phyloP scores from a whole-genome alignment of 2,888 invertebrate species.

The Notocelia uddmanniana region DNA sequence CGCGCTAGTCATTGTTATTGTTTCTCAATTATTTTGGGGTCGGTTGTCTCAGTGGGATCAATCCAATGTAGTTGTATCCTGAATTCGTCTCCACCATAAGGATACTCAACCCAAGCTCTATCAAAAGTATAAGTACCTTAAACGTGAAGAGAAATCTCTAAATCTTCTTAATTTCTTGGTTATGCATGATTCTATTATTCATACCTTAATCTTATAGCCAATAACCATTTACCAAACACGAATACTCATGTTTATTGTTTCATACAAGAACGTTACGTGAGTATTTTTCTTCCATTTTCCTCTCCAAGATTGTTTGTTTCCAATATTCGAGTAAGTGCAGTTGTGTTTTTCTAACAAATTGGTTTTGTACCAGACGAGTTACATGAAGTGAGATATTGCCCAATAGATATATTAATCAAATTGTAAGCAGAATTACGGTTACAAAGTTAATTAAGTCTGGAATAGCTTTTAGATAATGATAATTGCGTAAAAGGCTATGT shows the following conservation, averaged over 20 bases:
- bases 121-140: too few relatives aligned
- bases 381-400: conserved; percentile 34
- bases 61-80: too few relatives aligned
- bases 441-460: conserved; percentile 4
- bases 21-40: too few relatives aligned
- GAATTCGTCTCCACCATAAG: too few relatives aligned
- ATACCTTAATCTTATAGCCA: conserved; percentile 22
- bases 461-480: not conserved
- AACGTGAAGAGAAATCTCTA: too few relatives aligned
- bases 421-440: conserved; percentile 6
- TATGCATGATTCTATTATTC: not conserved
- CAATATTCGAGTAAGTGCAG: conserved; percentile 58
- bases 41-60: too few relatives aligned
- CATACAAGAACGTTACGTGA: conserved; percentile 53
- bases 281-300: conserved; percentile 76
- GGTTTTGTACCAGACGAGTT: conserved; percentile 49
- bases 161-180: too few relatives aligned
- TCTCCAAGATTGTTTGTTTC: conserved; percentile 63
- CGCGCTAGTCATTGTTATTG: too few relatives aligned
- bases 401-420: conserved; percentile 35
- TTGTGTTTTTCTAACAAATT: conserved; percentile 72
- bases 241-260: conserved; percentile 41
- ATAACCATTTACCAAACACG: conserved; percentile 1
- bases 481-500: not conserved
- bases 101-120: too few relatives aligned